Evolutionary conservation across 2,797 vertebrate species (phyloP).

Genomic region (Adelosebastes latens): DNA sequence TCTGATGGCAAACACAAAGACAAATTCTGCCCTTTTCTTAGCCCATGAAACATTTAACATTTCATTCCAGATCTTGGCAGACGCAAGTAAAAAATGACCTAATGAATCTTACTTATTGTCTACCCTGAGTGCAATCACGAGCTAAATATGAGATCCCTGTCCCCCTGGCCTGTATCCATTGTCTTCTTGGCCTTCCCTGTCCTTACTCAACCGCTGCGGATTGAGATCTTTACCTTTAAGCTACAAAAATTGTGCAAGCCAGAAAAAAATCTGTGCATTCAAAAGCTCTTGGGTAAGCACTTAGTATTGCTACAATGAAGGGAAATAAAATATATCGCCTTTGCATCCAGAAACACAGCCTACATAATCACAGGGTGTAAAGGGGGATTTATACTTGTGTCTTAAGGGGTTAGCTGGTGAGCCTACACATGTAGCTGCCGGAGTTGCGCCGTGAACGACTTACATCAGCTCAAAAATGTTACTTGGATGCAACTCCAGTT

Average conservation of each 20-base stretch:
- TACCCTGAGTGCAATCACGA: conserved; percentile 90
- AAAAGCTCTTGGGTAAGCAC: conserved; percentile 18
- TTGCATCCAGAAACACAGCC: not conserved
- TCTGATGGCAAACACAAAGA: conserved; percentile 95
- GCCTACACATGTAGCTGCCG: not conserved
- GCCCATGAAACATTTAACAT: conserved; percentile 99
- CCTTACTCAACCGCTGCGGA: conserved; percentile 54
- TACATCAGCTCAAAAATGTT: not conserved
- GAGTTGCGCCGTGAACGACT: not conserved
- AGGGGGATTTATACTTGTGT: not conserved
- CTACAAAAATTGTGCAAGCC: conserved; percentile 34
- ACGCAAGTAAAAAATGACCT: conserved; percentile 98
- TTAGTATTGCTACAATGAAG: not conserved
- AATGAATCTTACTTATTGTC: conserved; percentile 99
- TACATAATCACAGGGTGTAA: not conserved
- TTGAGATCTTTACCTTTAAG: conserved; percentile 66
- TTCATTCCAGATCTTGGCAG: conserved; percentile 98
- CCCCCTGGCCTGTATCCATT: conserved; percentile 76
- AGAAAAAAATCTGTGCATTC: conserved; percentile 42
- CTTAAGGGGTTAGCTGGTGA: not conserved
- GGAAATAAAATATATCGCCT: not conserved
- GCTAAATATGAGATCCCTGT: conserved; percentile 93
- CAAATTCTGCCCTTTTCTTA: conserved; percentile 98
- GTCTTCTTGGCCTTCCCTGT: conserved; percentile 72
- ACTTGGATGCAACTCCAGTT: not conserved